phyloP scores from a whole-genome alignment of 2,113 vertebrate genomes.

The Platichthys flesus region DNA sequence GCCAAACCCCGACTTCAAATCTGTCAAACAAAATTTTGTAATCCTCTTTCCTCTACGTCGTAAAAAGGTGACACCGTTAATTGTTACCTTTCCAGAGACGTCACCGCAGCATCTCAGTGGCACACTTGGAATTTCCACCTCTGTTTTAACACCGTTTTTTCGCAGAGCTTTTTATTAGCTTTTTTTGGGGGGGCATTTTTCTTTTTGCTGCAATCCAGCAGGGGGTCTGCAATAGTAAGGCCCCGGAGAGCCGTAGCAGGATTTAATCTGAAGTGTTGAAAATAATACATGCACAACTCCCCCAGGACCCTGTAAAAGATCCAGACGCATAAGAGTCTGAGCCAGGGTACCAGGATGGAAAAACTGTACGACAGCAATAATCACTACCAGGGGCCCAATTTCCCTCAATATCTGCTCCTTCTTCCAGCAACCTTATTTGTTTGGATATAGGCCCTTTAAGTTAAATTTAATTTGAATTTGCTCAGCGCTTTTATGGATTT shows the following conservation, averaged over 20 bases:
- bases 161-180: slow-evolving; percentile 15
- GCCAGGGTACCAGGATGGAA: slow-evolving; percentile 68
- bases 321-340: slow-evolving; percentile 53
- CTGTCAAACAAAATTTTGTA: slow-evolving; percentile 38
- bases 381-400: slow-evolving; percentile 62
- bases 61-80: slow-evolving; percentile 60
- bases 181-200: slow-evolving; percentile 23
- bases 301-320: slow-evolving; percentile 66
- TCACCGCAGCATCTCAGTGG: slow-evolving; percentile 59
- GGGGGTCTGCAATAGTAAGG: slow-evolving; percentile 61
- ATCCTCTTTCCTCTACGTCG: slow-evolving; percentile 50
- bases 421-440: slow-evolving; percentile 52
- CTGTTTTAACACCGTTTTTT: slow-evolving; percentile 45
- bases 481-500: slow-evolving; percentile 12
- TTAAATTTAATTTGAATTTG: slow-evolving; percentile 36
- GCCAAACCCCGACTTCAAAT: slow-evolving; percentile 62
- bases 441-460: slow-evolving; percentile 36
- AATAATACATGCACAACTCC: slow-evolving; percentile 65
- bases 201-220: slow-evolving; percentile 64
- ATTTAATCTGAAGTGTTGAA: slow-evolving; percentile 75
- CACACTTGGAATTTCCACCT: slow-evolving; percentile 59
- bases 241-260: slow-evolving; percentile 56
- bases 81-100: slow-evolving; percentile 63
- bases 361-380: slow-evolving; percentile 61
- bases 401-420: slow-evolving; percentile 50